These are phyloP conservation scores for Agapostemon virescens DNA, from an alignment of 2,888 invertebrate genomes.

Conservation along the genomic window DNA sequence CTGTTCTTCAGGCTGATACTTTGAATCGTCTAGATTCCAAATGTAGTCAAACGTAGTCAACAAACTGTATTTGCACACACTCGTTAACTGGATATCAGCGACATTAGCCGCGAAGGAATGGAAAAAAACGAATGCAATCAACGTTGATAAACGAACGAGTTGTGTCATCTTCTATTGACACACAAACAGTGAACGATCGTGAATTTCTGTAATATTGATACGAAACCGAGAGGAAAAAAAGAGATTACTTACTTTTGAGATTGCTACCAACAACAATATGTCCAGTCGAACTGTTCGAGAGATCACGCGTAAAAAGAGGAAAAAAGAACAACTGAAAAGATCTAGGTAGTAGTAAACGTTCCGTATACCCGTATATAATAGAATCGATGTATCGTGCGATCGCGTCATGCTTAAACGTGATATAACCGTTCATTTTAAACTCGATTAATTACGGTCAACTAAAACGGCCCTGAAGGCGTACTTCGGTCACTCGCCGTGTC, in stretches of 20 bases:
- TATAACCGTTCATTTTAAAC: conserved; percentile 60
- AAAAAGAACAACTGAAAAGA: conserved; percentile 6
- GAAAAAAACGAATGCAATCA: conserved; percentile 64
- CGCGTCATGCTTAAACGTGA: conserved; percentile 50
- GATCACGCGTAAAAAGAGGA: background rate
- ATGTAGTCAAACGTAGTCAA: conserved; percentile 58
- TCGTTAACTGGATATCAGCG: conserved; percentile 57
- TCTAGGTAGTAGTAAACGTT: conserved; percentile 21
- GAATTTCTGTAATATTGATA: conserved; percentile 40
- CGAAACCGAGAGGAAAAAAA: background rate
- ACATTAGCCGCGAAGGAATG: conserved; percentile 53
- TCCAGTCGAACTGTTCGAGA: background rate
- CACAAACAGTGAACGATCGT: conserved; percentile 31
- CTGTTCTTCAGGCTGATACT: conserved; percentile 60
- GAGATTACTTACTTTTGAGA: no score
- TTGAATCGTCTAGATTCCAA: conserved; percentile 60
- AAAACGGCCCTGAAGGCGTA: conserved; percentile 60
- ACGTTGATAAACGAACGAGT: conserved; percentile 59
- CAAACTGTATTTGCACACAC: conserved; percentile 61
- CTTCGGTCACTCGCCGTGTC: conserved; percentile 58
- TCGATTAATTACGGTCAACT: conserved; percentile 63
- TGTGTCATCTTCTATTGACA: conserved; percentile 55
- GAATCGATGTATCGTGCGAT: conserved; percentile 58
- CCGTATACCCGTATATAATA: conserved; percentile 21
- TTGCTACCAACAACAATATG: conserved; percentile 25